A percentile compares a stretch with the other conserved stretches of the same genome.
Evolutionary conservation across 1,140 invertebrate species (phyloP).

Genomic region (Ips typographus): DNA sequence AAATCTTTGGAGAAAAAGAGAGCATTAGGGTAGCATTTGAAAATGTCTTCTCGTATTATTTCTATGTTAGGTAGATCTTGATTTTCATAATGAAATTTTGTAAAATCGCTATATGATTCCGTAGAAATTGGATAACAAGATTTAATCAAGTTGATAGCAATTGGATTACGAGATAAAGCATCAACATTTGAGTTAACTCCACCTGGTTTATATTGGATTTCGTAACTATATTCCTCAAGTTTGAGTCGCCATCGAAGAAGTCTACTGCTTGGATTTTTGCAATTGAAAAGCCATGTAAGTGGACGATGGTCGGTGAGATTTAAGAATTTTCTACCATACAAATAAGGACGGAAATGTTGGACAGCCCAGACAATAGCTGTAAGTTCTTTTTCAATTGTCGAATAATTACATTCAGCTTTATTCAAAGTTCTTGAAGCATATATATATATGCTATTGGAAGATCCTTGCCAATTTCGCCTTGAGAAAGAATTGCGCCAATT

Average conservation of each 20-base stretch:
- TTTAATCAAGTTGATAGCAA: not conserved
- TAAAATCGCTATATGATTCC: constrained; percentile 41
- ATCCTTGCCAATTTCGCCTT: constrained; percentile 41
- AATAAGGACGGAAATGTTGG: constrained; percentile 25
- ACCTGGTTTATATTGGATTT: constrained; percentile 53
- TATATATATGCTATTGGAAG: constrained; percentile 43
- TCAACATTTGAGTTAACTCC: constrained; percentile 51
- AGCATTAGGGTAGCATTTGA: constrained; percentile 37
- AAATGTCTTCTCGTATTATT: constrained; percentile 40
- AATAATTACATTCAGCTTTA: constrained; percentile 42
- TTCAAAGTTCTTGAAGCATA: constrained; percentile 44
- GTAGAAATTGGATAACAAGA: not conserved
- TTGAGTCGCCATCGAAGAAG: constrained; percentile 54
- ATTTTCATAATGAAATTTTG: constrained; percentile 44
- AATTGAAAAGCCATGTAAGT: constrained; percentile 47
- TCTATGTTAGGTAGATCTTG: constrained; percentile 33
- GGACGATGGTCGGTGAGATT: constrained; percentile 36
- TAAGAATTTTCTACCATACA: constrained; percentile 26
- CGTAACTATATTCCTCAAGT: constrained; percentile 54
- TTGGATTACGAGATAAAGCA: constrained; percentile 33
- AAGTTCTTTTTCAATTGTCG: constrained; percentile 41
- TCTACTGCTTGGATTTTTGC: constrained; percentile 51
- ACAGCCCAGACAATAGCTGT: constrained; percentile 45
- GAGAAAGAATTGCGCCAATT: constrained; percentile 46
- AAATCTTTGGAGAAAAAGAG: constrained; percentile 44